Conservation (phyloP, 2,888 invertebrate species). For the Melikaiella ostensackeni region DNA sequence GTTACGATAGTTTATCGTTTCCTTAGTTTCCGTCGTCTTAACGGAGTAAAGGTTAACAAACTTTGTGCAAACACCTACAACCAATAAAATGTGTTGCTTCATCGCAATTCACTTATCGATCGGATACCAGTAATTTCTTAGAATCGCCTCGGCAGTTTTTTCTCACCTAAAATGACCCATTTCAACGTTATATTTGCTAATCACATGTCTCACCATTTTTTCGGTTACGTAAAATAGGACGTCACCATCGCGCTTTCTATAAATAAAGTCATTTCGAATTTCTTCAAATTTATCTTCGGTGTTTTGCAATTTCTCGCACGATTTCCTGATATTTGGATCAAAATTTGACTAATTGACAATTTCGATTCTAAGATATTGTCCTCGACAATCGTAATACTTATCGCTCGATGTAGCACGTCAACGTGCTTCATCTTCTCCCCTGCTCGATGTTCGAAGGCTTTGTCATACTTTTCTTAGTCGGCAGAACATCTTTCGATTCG, state of each 20-base stretch:
- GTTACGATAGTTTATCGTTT: too few relatives aligned
- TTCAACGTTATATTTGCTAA: background rate
- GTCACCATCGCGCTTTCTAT: too few relatives aligned
- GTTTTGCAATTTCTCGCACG: background rate
- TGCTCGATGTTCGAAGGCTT: too few relatives aligned
- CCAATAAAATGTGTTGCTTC: slow-evolving; percentile 21
- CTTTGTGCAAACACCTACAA: background rate
- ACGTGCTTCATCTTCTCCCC: background rate
- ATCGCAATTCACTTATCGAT: too few relatives aligned
- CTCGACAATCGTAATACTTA: background rate
- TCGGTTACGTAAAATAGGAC: too few relatives aligned
- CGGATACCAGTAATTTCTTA: slow-evolving; percentile 9
- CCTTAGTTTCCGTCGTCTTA: too few relatives aligned
- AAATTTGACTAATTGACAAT: background rate
- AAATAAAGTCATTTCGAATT: too few relatives aligned
- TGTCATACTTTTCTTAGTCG: too few relatives aligned
- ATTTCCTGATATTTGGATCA: background rate
- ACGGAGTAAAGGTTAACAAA: too few relatives aligned
- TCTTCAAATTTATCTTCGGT: too few relatives aligned
- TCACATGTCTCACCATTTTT: background rate
- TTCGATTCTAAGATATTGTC: background rate
- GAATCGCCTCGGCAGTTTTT: background rate
- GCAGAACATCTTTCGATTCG: too few relatives aligned
- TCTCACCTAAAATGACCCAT: background rate
- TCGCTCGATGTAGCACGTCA: background rate